Percentiles rank a stretch among this genome's conserved stretches.
Evolutionary conservation across 2,797 vertebrate genomes (phyloP).

Genomic region (Liasis olivaceus): DNA sequence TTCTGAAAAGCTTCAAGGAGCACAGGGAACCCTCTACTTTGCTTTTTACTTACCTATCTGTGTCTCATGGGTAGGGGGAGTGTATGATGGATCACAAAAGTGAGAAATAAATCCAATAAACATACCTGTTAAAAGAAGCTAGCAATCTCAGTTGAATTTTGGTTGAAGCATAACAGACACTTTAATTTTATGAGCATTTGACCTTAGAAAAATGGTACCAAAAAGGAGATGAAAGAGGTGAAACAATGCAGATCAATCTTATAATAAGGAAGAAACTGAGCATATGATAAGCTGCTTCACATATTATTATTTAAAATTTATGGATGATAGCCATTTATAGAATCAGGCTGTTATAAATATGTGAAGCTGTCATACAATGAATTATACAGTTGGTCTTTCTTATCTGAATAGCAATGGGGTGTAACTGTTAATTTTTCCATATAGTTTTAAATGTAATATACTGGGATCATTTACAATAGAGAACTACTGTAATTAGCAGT

Average conservation of each 20-base stretch:
- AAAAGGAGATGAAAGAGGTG: neutral
- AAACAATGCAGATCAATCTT: neutral
- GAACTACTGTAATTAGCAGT: neutral
- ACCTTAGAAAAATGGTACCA: neutral
- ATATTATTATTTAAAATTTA: neutral
- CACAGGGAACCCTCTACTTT: neutral
- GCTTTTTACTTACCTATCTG: neutral
- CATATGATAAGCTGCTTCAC: neutral
- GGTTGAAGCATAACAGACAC: neutral
- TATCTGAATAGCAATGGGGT: neutral
- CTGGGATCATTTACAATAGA: neutral
- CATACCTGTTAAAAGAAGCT: slow-evolving; percentile 35
- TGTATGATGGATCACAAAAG: slow-evolving; percentile 18
- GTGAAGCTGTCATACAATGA: neutral
- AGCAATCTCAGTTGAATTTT: neutral
- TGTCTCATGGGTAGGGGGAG: neutral
- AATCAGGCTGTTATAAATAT: neutral
- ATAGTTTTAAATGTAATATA: neutral
- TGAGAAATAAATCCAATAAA: slow-evolving; percentile 40
- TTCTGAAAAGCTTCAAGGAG: slow-evolving; percentile 23
- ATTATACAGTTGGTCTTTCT: neutral
- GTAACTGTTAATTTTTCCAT: neutral
- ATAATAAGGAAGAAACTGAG: neutral
- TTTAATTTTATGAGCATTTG: neutral
- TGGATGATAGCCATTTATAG: neutral